These are phyloP conservation scores for Rutpela maculata DNA, from an alignment of 2,888 invertebrate species.

Conservation along the genomic window DNA sequence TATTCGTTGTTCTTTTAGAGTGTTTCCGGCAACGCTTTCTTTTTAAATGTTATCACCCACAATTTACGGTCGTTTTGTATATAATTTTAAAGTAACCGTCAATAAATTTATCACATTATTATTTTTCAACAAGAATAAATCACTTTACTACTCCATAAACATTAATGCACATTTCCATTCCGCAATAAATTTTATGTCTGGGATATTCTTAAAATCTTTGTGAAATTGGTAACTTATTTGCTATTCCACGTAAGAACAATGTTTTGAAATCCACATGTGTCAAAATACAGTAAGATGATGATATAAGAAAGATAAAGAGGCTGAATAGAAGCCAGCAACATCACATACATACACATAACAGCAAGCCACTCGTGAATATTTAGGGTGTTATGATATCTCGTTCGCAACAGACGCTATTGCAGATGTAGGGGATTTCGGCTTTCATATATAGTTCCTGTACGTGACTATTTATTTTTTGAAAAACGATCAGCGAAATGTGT, in stretches of 20 bases:
- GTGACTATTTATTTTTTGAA: slow-evolving; percentile 63
- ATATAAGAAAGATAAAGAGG: slow-evolving; percentile 67
- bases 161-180: not conserved
- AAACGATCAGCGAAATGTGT: slow-evolving; percentile 27
- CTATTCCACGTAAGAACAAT: slow-evolving; percentile 66
- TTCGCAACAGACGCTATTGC: slow-evolving; percentile 48
- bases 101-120: too few species aligned
- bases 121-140: not conserved
- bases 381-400: slow-evolving; percentile 68
- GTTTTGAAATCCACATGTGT: slow-evolving; percentile 65
- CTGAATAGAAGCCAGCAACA: slow-evolving; percentile 62
- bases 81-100: too few species aligned
- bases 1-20: too few species aligned
- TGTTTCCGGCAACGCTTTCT: too few species aligned
- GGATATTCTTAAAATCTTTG: slow-evolving; percentile 35
- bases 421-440: slow-evolving; percentile 64
- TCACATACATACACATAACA: slow-evolving; percentile 68
- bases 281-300: slow-evolving; percentile 66
- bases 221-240: slow-evolving; percentile 57
- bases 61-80: too few species aligned
- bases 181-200: slow-evolving; percentile 6
- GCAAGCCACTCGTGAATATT: slow-evolving; percentile 72
- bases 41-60: too few species aligned
- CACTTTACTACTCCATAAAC: not conserved
- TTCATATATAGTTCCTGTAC: slow-evolving; percentile 58